Evolutionary conservation across 2,113 vertebrate genomes (phyloP), one percentile per base, ranked within the genome.

Genomic region (Arothron firmamentum): DNA sequence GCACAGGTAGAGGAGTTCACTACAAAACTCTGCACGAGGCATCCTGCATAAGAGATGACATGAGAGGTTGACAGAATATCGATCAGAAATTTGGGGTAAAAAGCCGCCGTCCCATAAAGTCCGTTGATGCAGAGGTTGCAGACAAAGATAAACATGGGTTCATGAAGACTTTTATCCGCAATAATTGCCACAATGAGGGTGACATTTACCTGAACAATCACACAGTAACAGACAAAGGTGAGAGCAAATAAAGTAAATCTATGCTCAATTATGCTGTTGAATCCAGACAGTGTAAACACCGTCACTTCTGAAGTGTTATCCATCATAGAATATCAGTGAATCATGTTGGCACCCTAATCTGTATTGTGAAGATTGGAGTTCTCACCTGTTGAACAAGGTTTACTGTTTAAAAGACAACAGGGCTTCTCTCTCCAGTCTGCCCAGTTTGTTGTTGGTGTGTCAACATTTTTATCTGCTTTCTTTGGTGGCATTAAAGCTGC

Each of bases 81-180:
- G 0, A 3, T 25, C 52, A 84, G 74, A 12, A 84, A 81, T 51
- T 77, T 84, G 0, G 82, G 78, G 19, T 75, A 81, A 66, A 84
- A 80, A 0, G 75, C 81, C 14, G 58, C 3, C 1, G 78, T 76
- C 78, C 78, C 81, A 31, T 77, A 84, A 4, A 84, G 66, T 52
- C 31, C 69, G 47, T 78, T 83, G 5, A 83, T 78, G 52, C 81
- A 83, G 49, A 80, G 25, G 38, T 71, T 74, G 52, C 81, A 80
- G 1, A 80, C 51, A 21, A 72, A 83, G 18, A 83, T 73, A 31
- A 78, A 78, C 81, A 83, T 83, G 20, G 80, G 80, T 6, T 78
- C 65, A 64, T 80, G 77, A 38, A 83, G 74, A 19, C 7, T 73
- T 65, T 54, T 70, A 21, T 80, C 72, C 14, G 66, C 3, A 10